Evolutionary conservation across 2,888 invertebrate genomes (phyloP).

Genomic region (Stenchaetothrips biformis): DNA sequence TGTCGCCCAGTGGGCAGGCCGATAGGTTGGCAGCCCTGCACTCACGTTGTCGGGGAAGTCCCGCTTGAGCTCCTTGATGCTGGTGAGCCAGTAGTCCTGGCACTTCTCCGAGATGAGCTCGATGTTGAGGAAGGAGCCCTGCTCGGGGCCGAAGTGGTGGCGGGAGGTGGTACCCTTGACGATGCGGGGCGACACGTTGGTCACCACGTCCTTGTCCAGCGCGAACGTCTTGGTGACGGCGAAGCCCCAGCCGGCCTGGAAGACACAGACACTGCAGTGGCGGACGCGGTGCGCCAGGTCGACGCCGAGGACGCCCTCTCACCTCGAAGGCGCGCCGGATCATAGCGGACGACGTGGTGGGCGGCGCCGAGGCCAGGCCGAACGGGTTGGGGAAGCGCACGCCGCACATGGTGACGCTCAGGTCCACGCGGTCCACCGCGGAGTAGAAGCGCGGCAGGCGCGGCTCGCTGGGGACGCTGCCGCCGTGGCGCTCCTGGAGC

Average conservation of each 20-base stretch:
- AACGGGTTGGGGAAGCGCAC: slow-evolving; percentile 94
- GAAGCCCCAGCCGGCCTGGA: slow-evolving; percentile 86
- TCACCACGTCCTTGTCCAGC: slow-evolving; percentile 91
- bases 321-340: slow-evolving; percentile 83
- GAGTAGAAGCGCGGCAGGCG: slow-evolving; percentile 87
- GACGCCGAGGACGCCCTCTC: background rate
- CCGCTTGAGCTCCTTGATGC: slow-evolving; percentile 78
- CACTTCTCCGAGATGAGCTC: slow-evolving; percentile 97
- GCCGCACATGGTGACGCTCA: slow-evolving; percentile 90
- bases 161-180: slow-evolving; percentile 90
- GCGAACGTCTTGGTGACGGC: slow-evolving; percentile 96
- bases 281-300: no score
- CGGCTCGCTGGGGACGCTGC: slow-evolving; percentile 59
- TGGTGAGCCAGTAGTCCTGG: slow-evolving; percentile 86
- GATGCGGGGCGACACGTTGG: slow-evolving; percentile 95
- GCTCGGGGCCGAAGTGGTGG: slow-evolving; percentile 89
- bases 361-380: slow-evolving; percentile 94
- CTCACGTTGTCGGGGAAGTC: slow-evolving; percentile 85
- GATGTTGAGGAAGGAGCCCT: slow-evolving; percentile 93
- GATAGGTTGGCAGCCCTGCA: background rate
- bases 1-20: no score
- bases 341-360: slow-evolving; percentile 92
- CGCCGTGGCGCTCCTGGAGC: slow-evolving; percentile 49
- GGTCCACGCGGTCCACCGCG: slow-evolving; percentile 87
- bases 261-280: background rate